Percentiles rank a stretch among this genome's conserved stretches.
Conservation (phyloP, 2,113 vertebrate species). For the Tetraodon nigroviridis region DNA sequence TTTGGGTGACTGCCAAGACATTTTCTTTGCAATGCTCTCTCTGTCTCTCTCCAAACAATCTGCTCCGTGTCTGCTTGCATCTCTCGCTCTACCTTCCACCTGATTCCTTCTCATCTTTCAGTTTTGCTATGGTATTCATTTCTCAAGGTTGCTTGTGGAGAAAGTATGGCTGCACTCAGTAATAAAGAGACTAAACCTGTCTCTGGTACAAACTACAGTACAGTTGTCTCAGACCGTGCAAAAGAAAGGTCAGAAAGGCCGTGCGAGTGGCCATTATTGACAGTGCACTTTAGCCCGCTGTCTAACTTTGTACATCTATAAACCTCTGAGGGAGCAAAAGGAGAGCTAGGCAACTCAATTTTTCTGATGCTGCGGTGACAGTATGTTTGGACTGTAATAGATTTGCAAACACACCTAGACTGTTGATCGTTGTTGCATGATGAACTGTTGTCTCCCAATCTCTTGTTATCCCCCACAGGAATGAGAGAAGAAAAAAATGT, state of each 20-base stretch:
- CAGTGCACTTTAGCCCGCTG: conserved; percentile 34
- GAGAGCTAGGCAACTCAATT: conserved; percentile 11
- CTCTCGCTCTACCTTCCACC: conserved; percentile 15
- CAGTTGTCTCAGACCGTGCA: conserved; percentile 26
- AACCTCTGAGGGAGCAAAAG: conserved; percentile 8
- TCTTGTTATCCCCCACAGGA: not conserved
- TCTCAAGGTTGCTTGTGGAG: conserved; percentile 44
- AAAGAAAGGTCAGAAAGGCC: conserved; percentile 43
- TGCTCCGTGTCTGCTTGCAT: conserved; percentile 15
- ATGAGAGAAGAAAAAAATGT: not conserved
- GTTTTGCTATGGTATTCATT: conserved; percentile 40
- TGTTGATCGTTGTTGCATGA: conserved; percentile 3
- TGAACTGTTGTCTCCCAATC: conserved; percentile 7
- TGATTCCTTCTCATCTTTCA: conserved; percentile 18
- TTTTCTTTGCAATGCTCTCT: conserved; percentile 42
- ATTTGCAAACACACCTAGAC: conserved; percentile 4
- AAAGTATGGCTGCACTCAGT: conserved; percentile 39
- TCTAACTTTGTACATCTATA: conserved; percentile 49
- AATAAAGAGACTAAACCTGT: conserved; percentile 22
- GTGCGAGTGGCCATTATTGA: conserved; percentile 44
- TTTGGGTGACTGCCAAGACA: conserved; percentile 59
- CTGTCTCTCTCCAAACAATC: conserved; percentile 33
- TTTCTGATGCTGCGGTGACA: conserved; percentile 8
- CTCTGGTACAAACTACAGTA: conserved; percentile 34
- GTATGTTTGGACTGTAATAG: not conserved